These are phyloP conservation scores for Tanypteryx hageni DNA, from an alignment of 2,888 invertebrate species.

Conservation along the genomic window DNA sequence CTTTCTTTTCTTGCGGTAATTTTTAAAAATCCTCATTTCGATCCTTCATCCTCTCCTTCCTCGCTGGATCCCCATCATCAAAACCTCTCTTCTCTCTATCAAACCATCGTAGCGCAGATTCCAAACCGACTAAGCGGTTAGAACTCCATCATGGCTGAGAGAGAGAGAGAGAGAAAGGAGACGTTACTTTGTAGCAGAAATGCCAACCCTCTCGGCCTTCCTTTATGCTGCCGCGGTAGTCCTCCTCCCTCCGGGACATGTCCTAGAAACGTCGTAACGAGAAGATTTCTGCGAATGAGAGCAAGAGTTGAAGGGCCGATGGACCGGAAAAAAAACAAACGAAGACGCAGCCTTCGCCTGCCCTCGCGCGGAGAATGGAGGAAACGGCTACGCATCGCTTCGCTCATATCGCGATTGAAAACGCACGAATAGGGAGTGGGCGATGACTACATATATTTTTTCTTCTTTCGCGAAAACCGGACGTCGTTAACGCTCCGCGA, in stretches of 20 bases:
- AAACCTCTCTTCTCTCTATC: neutral
- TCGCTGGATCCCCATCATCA: neutral
- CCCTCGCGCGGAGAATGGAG: neutral
- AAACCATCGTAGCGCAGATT: neutral
- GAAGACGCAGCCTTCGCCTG: neutral
- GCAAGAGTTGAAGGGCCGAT: slow-evolving; percentile 24
- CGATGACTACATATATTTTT: neutral
- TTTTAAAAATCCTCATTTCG: neutral
- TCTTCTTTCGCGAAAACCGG: neutral
- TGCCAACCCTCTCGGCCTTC: neutral
- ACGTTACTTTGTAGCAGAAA: neutral
- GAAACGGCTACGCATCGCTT: neutral
- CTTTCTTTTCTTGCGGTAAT: neutral
- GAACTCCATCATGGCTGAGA: neutral
- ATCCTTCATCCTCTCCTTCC: neutral
- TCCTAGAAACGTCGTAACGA: slow-evolving; percentile 28
- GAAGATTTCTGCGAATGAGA: slow-evolving; percentile 39
- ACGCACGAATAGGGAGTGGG: neutral
- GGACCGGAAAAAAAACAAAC: neutral
- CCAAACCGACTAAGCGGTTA: neutral
- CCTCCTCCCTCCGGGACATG: neutral
- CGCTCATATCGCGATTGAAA: neutral
- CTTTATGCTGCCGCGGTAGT: neutral
- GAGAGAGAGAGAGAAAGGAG: neutral
- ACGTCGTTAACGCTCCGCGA: neutral